phyloP scores from a whole-genome alignment of 2,797 vertebrate species.

The Mus caroli region DNA sequence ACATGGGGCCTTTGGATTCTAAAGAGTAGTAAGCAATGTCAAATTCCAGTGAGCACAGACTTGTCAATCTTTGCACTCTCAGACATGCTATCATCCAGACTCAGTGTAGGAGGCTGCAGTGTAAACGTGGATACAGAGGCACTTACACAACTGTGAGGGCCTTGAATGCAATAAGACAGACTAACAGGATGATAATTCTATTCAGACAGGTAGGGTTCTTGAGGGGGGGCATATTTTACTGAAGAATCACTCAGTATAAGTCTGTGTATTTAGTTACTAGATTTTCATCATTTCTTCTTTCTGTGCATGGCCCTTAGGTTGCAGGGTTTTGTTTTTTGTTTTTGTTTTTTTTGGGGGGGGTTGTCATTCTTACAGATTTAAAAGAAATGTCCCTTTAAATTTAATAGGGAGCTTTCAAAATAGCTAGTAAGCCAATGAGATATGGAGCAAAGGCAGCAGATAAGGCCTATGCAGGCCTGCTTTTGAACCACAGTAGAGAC shows the following conservation, averaged over 20 bases:
- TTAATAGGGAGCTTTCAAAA: conserved; percentile 35
- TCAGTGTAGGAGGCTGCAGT: background rate
- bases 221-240: background rate
- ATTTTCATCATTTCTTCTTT: conserved; percentile 6
- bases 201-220: background rate
- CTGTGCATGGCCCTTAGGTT: background rate
- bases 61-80: background rate
- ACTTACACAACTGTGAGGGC: background rate
- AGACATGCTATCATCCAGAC: background rate
- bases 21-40: background rate
- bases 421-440: background rate
- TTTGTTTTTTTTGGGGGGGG: too few species aligned
- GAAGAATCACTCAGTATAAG: conserved; percentile 2
- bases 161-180: background rate
- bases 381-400: background rate
- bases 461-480: background rate
- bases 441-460: background rate
- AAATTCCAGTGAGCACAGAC: background rate
- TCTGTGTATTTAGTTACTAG: background rate
- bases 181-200: background rate
- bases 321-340: background rate
- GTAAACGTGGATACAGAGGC: background rate
- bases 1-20: background rate
- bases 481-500: background rate
- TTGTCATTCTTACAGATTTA: background rate